Evolutionary conservation across 2,888 invertebrate genomes (phyloP).

Genomic region (Tiliacea aurago): DNA sequence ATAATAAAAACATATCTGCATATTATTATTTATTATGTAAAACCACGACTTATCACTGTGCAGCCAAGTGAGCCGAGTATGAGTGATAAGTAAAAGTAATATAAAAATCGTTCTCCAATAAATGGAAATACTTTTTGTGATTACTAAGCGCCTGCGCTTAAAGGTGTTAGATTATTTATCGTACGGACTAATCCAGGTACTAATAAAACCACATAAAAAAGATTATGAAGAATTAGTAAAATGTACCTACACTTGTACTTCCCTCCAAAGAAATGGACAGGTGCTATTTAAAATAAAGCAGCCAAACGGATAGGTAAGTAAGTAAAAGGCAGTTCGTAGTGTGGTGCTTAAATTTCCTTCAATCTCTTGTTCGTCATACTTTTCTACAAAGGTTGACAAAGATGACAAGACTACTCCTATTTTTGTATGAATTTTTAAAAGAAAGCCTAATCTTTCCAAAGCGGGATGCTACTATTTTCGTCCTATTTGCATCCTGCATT

Average conservation of each 20-base stretch:
- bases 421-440: no score
- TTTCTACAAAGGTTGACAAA: no score
- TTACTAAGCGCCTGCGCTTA: conserved; percentile 22
- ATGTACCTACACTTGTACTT: background rate
- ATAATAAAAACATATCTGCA: conserved; percentile 27
- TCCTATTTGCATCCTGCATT: no score
- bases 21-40: conserved; percentile 24
- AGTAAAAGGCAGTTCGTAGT: no score
- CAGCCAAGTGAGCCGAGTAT: background rate
- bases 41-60: conserved; percentile 18
- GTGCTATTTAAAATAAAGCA: no score
- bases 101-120: conserved; percentile 21
- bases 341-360: no score
- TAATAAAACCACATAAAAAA: conserved; percentile 26
- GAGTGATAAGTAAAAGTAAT: conserved; percentile 6
- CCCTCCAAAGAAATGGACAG: no score
- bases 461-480: no score
- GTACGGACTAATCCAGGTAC: conserved; percentile 13
- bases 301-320: background rate
- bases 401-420: no score
- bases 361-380: no score
- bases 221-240: conserved; percentile 8
- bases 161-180: conserved; percentile 36
- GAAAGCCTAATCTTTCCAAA: no score
- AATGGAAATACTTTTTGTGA: conserved; percentile 14